Base-by-base conservation (phyloP, 2,113 vertebrate species). In the Macrotis lagotis region DNA sequence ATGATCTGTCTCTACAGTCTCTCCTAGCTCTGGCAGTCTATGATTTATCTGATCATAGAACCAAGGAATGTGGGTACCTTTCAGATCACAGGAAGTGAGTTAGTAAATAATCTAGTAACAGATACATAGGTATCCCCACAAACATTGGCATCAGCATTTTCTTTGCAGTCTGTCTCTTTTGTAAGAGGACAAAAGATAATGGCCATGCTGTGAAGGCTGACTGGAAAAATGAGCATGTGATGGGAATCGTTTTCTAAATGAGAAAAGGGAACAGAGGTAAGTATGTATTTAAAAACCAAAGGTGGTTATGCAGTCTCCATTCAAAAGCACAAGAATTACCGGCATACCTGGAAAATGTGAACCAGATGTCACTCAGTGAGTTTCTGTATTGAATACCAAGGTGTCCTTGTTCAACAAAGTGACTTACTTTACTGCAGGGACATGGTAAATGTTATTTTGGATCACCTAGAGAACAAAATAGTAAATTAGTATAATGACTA, bases 401-500 rank as follows among this genome's bases (percentile, higher is more conserved):
- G 44, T 92, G 59, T 50, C 51, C 47, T 94, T 52, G 88, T 92
- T 96, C 59, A 96, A 93, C 9, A 96, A 97, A 95, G 47, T 90
- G 91, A 92, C 25, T 92, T 95, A 91, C 93, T 97, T 95, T 83
- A 66, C 90, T 48, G 91, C 22, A 55, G 50, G 47, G 48, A 94
- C 83, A 94, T n/a, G 2, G 26, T 91, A 96, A 96, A 96, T 95
- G 59, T 51, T 93, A 88, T 95, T 94, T 92, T 95, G 83, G 90
- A 90, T 96, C 91, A 95, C 92, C 91, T 94, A 94, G 11, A 93
- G 49, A 96, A 95, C 1, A 92, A 95, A 74, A 90, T 0, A 92
- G n/a, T 92, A 96, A 96, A 96, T 97, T 50, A 94, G 25, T 52
- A 91, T 91, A 95, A 95, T 88, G 4, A 96, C 44, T 55, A 92